Evolutionary conservation across 2,888 invertebrate species (phyloP).

Genomic region (Octodonta nipae): DNA sequence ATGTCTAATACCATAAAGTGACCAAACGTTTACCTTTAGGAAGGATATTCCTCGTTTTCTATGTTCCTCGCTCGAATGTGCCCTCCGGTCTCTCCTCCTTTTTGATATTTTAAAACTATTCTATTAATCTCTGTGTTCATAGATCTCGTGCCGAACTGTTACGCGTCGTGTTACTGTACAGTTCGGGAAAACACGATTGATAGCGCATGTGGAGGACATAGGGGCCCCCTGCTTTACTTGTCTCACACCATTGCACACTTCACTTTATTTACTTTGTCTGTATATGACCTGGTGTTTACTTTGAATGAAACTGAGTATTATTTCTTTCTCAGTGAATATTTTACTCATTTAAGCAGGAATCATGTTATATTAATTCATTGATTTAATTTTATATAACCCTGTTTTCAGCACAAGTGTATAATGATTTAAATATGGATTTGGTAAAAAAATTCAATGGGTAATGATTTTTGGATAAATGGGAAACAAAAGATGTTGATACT

Average conservation of each 20-base stretch:
- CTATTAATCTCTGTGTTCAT: constrained; percentile 1
- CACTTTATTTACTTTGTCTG: too few relatives aligned
- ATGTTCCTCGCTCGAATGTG: neutral
- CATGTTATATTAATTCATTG: too few relatives aligned
- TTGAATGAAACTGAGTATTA: neutral
- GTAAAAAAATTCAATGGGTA: too few relatives aligned
- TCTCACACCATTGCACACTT: too few relatives aligned
- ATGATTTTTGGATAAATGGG: too few relatives aligned
- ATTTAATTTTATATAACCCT: neutral
- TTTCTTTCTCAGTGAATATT: constrained; percentile 1
- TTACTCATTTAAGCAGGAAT: neutral
- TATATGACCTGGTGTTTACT: too few relatives aligned
- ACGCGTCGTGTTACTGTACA: constrained; percentile 1
- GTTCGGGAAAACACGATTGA: constrained; percentile 1
- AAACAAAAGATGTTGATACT: too few relatives aligned
- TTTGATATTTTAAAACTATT: constrained; percentile 1
- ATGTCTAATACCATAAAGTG: too few relatives aligned
- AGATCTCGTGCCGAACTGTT: neutral
- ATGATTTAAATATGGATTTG: too few relatives aligned
- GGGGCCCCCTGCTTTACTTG: too few relatives aligned
- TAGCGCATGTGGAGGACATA: constrained; percentile 1
- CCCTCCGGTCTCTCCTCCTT: neutral
- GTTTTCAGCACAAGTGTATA: too few relatives aligned
- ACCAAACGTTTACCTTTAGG: neutral
- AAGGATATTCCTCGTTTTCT: neutral